Evolutionary conservation across 1,140 invertebrate species (phyloP), one percentile per base, ranked within the genome.

Genomic region (Drosophila nigromelanica): DNA sequence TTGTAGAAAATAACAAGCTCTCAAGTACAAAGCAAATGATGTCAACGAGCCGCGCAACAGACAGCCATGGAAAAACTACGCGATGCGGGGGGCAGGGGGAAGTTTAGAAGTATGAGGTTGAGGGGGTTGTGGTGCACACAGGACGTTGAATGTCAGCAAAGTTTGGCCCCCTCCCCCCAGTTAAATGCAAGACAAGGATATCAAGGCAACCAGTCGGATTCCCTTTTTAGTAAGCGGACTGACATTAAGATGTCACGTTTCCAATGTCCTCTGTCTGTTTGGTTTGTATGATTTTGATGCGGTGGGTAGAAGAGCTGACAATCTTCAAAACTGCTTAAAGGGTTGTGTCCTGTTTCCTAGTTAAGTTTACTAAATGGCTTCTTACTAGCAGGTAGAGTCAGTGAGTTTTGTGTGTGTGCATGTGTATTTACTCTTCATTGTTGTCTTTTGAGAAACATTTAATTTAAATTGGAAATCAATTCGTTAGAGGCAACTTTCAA

Each of bases 391-490:
- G 40, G 11, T 43, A 12, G 51, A 50, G 51, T 59, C 50, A 11
- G 56, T 39, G 12, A 37, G 54, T 45, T 24, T 18, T 58, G 12
- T 33, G 14, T 45, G 42, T 15, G 27, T 42, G 33, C 15, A 1
- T 39, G 15, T 30, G 24, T 54, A 48, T 66, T 72, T 55, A 18
- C 27, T 68, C n/a, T 51, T 64, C 18, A 58, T 45, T 56, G 56
- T 56, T 54, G 18, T 72, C 54, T 42, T 33, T 12, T n/a, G 24
- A 35, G 48, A 66, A 67, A 69, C 66, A 50, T 76, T 87, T 78
- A 73, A 87, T 89, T 76, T 87, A 68, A 87, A 89, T 82, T 79
- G 73, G 50, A 71, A 70, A 71, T 68, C 68, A 61, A 73, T 82
- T 81, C 72, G 27, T 66, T 70, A 55, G 5, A 39, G 48, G 39